phyloP scores from a whole-genome alignment of 1,140 invertebrate genomes.

The Diorhabda carinulata region DNA sequence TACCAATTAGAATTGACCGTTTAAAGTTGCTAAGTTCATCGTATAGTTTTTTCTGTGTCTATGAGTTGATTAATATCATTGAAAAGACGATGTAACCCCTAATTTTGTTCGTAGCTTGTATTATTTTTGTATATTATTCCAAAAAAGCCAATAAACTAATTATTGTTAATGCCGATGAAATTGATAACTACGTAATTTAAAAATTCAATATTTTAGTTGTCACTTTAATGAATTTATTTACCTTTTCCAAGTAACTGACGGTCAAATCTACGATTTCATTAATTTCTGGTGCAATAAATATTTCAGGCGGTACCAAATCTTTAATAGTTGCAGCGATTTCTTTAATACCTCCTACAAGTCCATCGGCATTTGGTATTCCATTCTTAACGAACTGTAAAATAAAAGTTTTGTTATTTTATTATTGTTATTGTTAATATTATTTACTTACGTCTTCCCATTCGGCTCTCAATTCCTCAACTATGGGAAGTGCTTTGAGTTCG shows the following conservation, averaged over 20 bases:
- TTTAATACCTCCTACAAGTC: slow-evolving; percentile 48
- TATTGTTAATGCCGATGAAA: too few species aligned
- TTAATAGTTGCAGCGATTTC: slow-evolving; percentile 52
- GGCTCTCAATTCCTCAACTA: slow-evolving; percentile 52
- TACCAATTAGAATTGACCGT: too few species aligned
- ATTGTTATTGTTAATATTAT: not conserved
- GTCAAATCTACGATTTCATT: slow-evolving; percentile 54
- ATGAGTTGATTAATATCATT: too few species aligned
- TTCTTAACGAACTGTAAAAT: slow-evolving; percentile 34
- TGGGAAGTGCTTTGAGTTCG: slow-evolving; percentile 54
- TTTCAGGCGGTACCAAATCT: slow-evolving; percentile 55
- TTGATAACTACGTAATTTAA: too few species aligned
- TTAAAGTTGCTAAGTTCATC: too few species aligned
- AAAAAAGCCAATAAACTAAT: too few species aligned
- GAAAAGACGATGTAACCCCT: too few species aligned
- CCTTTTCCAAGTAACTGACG: slow-evolving; percentile 60
- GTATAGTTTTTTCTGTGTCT: too few species aligned
- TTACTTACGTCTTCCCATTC: slow-evolving; percentile 35
- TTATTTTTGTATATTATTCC: too few species aligned
- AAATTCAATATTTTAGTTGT: too few species aligned
- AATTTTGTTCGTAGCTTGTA: too few species aligned
- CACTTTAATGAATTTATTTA: slow-evolving; percentile 26
- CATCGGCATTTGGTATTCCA: slow-evolving; percentile 52
- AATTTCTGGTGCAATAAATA: slow-evolving; percentile 43
- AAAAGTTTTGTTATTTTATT: not conserved